phyloP scores from a whole-genome alignment of 2,113 vertebrate species.

The Oncorhynchus kisutch region DNA sequence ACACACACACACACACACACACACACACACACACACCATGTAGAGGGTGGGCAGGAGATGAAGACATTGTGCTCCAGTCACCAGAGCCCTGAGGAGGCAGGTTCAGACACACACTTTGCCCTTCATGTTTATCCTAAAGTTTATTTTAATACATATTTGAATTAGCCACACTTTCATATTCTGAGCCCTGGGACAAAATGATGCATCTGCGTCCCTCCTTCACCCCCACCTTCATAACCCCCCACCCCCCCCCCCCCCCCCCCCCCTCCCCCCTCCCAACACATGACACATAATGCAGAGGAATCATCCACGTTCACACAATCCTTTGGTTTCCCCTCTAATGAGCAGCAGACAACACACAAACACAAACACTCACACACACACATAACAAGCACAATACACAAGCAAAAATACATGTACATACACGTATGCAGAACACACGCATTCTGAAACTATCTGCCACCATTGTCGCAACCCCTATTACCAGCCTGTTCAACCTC shows the following conservation, averaged over 20 bases:
- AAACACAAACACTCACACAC: background rate
- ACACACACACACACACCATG: constrained; percentile 20
- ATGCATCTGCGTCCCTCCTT: constrained; percentile 61
- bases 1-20: constrained; percentile 7
- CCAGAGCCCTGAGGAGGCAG: constrained; percentile 51
- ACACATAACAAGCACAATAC: background rate
- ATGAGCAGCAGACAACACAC: constrained; percentile 34
- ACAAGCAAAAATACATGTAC: background rate
- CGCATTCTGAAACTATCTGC: no score
- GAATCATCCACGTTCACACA: constrained; percentile 22
- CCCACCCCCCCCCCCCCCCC: background rate
- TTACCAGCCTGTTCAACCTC: no score
- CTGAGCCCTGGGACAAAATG: constrained; percentile 64
- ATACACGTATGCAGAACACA: background rate
- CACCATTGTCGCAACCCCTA: no score
- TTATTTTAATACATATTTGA: constrained; percentile 80
- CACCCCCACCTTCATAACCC: constrained; percentile 6
- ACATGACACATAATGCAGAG: constrained; percentile 55
- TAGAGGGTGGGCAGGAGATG: constrained; percentile 61
- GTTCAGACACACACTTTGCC: constrained; percentile 44
- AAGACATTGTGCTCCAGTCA: constrained; percentile 66
- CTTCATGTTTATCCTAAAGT: constrained; percentile 75
- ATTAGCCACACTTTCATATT: constrained; percentile 77
- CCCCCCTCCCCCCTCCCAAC: constrained; percentile 24
- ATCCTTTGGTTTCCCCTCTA: constrained; percentile 26